Evolutionary conservation across 2,797 vertebrate species (phyloP).

Genomic region (Dermochelys coriacea): DNA sequence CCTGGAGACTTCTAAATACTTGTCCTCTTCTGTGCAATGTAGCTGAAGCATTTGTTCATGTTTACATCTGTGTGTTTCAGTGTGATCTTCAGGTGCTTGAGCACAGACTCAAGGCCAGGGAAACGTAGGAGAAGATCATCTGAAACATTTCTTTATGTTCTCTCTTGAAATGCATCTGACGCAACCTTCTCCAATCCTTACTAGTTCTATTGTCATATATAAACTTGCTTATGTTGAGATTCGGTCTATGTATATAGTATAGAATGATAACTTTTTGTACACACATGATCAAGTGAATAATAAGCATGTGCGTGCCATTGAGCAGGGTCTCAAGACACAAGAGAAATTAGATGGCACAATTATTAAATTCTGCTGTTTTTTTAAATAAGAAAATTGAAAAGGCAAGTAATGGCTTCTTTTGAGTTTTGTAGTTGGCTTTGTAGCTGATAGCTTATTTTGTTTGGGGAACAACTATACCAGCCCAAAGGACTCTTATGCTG

Average conservation of each 20-base stretch:
- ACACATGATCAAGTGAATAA: slow-evolving; percentile 24
- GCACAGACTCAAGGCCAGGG: not conserved
- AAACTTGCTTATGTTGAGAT: slow-evolving; percentile 34
- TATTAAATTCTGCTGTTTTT: slow-evolving; percentile 39
- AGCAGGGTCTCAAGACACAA: slow-evolving; percentile 41
- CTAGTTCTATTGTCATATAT: not conserved
- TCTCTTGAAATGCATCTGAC: not conserved
- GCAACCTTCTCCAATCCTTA: not conserved
- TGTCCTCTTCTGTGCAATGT: not conserved
- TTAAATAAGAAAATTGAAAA: slow-evolving; percentile 44
- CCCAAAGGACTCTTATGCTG: not conserved
- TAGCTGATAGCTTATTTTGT: too few relatives aligned
- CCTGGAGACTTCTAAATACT: not conserved
- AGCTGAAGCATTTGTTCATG: not conserved
- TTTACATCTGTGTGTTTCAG: not conserved
- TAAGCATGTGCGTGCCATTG: slow-evolving; percentile 64
- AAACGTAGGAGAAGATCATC: not conserved
- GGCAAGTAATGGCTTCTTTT: slow-evolving; percentile 10
- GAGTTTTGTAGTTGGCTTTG: slow-evolving; percentile 36
- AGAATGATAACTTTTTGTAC: not conserved
- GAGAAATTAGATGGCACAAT: slow-evolving; percentile 30
- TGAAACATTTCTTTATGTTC: not conserved
- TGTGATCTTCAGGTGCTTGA: not conserved
- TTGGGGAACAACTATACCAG: too few relatives aligned
- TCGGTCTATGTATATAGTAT: slow-evolving; percentile 29